These are phyloP conservation scores for Nebria ingens DNA, from an alignment of 1,140 invertebrate genomes.

Conservation along the genomic window DNA sequence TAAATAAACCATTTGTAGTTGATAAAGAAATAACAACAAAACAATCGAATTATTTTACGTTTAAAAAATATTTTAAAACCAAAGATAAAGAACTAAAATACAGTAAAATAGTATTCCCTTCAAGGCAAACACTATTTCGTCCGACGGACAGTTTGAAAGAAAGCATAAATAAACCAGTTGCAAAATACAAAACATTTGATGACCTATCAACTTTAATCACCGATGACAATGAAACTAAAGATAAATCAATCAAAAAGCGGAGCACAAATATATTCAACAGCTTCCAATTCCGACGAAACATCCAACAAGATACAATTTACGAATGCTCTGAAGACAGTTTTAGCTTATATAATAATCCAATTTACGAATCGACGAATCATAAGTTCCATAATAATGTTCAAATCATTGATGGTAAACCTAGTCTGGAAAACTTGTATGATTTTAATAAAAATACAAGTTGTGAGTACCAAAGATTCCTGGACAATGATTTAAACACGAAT, in stretches of 20 bases:
- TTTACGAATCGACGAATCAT: constrained; percentile 20
- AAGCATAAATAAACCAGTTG: background rate
- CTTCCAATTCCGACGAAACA: constrained; percentile 14
- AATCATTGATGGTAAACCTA: background rate
- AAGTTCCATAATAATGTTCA: background rate
- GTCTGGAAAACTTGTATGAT: background rate
- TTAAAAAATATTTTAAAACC: background rate
- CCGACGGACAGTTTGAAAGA: background rate
- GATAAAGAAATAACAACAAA: background rate
- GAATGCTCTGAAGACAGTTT: constrained; percentile 30
- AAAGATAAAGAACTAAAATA: background rate
- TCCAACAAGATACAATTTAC: constrained; percentile 29
- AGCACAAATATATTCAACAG: background rate
- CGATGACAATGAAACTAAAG: background rate
- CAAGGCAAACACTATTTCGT: background rate
- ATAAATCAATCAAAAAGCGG: background rate
- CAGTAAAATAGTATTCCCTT: constrained; percentile 1
- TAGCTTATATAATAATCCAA: constrained; percentile 29
- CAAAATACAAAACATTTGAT: constrained; percentile 3
- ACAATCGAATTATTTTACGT: constrained; percentile 1
- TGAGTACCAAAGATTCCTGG: background rate
- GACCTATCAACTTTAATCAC: background rate
- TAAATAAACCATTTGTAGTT: background rate
- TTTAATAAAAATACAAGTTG: background rate
- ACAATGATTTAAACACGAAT: constrained; percentile 12